These are phyloP conservation scores for Acanthosepion pharaonis DNA, from an alignment of 2,888 invertebrate species.

Conservation along the genomic window DNA sequence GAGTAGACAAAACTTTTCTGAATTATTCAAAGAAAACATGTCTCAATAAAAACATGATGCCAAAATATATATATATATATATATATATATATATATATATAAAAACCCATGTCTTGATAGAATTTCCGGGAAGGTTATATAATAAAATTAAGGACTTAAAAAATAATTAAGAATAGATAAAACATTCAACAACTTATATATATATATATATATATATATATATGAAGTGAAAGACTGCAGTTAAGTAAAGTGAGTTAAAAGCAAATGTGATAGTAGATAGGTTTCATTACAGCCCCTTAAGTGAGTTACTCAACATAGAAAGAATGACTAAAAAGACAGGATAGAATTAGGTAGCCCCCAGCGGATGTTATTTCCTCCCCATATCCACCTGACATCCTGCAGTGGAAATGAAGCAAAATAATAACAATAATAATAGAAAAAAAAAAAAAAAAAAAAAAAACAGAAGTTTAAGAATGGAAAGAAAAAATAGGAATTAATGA, in stretches of 20 bases:
- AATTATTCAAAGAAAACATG: no score
- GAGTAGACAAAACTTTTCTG: no score
- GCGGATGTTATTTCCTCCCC: background rate
- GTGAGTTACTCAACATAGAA: background rate
- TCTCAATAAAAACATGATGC: no score
- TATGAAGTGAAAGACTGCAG: background rate
- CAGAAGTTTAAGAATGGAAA: background rate
- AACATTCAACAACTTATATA: no score
- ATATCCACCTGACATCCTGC: background rate
- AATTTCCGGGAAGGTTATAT: no score
- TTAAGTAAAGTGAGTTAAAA: background rate
- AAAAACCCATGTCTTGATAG: no score
- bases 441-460: background rate
- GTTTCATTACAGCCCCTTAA: background rate
- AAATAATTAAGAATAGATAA: no score
- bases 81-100: no score
- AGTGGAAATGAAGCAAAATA: background rate
- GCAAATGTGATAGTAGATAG: background rate
- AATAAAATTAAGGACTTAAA: no score
- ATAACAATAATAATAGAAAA: background rate
- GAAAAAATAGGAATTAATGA: background rate
- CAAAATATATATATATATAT: no score
- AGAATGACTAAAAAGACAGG: background rate
- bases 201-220: no score
- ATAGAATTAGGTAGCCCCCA: background rate